Base-by-base conservation (phyloP, 2,797 vertebrate genomes). In the Potorous gilbertii region DNA sequence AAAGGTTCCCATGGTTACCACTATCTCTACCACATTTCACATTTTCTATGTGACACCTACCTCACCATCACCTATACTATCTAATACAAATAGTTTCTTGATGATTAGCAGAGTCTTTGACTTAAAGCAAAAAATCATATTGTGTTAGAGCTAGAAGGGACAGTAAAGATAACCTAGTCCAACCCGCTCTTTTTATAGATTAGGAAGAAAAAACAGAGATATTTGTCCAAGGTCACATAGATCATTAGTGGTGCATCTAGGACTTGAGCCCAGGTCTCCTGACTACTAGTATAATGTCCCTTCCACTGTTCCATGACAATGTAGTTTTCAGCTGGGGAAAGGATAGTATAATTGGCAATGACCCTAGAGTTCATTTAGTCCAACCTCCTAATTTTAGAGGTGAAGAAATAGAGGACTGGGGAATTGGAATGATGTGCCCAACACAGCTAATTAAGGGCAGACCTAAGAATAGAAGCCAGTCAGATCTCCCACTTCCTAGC, bases 21-120 rank as follows among this genome's bases (percentile, higher is more conserved):
- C 28, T 54, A 0, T 54, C 59, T 50, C 56, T 95, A 90, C 94
- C 28, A 92, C 95, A 95, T 95, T 92, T 95, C 27, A 91, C 95
- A 95, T 91, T 28, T 91, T 28, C 31, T 0, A 18, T 8, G 21
- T 40, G 6, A 46, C 56, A 57, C 55, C 89, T 40, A 50, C 52
- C 29, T 59, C 11, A 91, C 92, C 81, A 92, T 40, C 92, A 55
- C 66, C 28, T 95, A 46, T 10, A 62, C 4, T 90, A 66, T 90
- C 90, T 90, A 56, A 55, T 93, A 91, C 57, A 52, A 93, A 28
- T n/a, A 9, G 40, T 55, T 50, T 9, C 21, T 92, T 12, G 31
- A 87, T 87, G 9, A 87, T 87, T 87, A 87, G 34, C 40, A 87
- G 40, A 21, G 8, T 46, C 74, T 87, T 46, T 87, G 24, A 24